Base-by-base conservation (phyloP, 2,113 vertebrate species). In the Antigone vipio region DNA sequence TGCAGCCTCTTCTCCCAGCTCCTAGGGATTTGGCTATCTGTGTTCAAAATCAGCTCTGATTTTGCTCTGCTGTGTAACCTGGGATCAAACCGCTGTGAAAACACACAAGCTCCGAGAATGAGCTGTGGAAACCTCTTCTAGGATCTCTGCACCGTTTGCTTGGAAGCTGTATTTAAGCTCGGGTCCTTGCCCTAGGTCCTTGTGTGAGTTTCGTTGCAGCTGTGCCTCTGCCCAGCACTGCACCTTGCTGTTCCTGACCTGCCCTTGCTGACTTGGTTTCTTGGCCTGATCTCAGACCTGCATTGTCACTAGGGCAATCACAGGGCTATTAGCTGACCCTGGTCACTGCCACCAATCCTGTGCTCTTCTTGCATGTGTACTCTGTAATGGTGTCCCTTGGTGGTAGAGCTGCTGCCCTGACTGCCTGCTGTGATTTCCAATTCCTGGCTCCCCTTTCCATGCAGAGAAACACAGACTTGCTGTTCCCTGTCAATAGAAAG, bases 1-100 rank as follows among this genome's bases (percentile, higher is more conserved):
- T 47, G 3, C 17, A 73, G 4, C 21, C 5, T 81, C 9, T 78
- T 81, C 23, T 32, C 3, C 3, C 9, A 40, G 0, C 6, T 77
- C 24, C 42, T 38, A 35, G 4, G 16, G 24, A 6, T 40, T 71
- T 35, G 12, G 3, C 9, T 47, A 8, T n/a, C 27, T 52, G 9
- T 38, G 11, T 26, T 85, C n/a, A 72, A 78, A n/a, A 27, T 71
- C 26, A 71, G 8, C 4, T 53, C 40, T 74, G 16, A 62, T 56
- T 35, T 71, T 78, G 4, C 38, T 71, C 60, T 63, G 5, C n/a
- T 67, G 3, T 63, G 34, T 42, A 67, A 75, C 5, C 8, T 23
- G 6, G 17, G 20, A 69, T 66, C 44, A 66, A n/a, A 69, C 17
- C 4, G 1, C 32, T 55, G 32, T 76, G 72, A 76, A 86, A 86